Evolutionary conservation across 2,113 vertebrate species (phyloP), one percentile per base, ranked within the genome.

Genomic region (Cacatua alba): DNA sequence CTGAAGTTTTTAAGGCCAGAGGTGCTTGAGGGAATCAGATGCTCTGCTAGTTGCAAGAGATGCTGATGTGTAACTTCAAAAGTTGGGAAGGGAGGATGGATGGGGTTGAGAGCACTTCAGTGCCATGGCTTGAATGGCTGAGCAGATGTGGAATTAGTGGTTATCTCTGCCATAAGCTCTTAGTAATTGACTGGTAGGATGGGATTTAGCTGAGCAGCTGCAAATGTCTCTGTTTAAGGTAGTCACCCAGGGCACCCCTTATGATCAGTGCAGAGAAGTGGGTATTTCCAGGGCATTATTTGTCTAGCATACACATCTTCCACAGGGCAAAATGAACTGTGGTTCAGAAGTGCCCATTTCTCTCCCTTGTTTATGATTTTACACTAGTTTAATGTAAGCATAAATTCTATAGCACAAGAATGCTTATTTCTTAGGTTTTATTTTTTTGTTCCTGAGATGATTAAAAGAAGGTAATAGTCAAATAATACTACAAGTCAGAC

Each of bases 141-240:
- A 87, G 84, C 72, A 89, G 88, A 91, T 92, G 76, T 89, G 62
- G 86, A 86, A 81, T 88, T 81, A 63, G n/a, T 68, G 39, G n/a
- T 35, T 88, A 70, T 43, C 19, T 84, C 72, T 92, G 68, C 76
- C 55, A 55, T 81, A 83, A 87, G 37, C 63, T 88, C 16, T 43
- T 86, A 57, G 29, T 86, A 94, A 90, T 69, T 82, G 74, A 46
- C 86, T 91, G 18, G 35, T 86, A 86, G 25, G 51, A 43, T 88
- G 51, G 14, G 35, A 88, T 94, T 81, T 86, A 68, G 55, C n/a
- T 75, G 57, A 93, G 59, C 82, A 92, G 48, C 82, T 91, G 72
- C 55, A 75, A 83, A 53, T 88, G 11, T 51, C 72, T 92, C 39
- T 28, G 28, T 76, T 74, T 89, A 84, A 81, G 75, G 24, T 29